Evolutionary conservation across 2,113 vertebrate species (phyloP).

Genomic region (Numida meleagris): DNA sequence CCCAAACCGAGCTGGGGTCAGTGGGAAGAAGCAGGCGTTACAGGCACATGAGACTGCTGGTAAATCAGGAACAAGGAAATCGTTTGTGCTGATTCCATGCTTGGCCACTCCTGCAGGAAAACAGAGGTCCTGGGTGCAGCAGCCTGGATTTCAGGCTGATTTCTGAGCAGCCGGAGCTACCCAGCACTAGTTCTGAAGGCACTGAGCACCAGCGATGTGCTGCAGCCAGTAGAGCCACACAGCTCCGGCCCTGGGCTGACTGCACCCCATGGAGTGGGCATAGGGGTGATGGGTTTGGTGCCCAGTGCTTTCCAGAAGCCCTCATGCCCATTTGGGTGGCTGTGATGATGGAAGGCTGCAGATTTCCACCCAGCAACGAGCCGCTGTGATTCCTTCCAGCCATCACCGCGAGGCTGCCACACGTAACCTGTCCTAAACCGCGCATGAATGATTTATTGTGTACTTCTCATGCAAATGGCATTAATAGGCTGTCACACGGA

Average conservation of each 20-base stretch:
- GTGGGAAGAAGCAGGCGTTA: neutral
- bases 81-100: neutral
- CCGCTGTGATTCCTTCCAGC: slow-evolving; percentile 45
- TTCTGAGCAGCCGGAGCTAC: neutral
- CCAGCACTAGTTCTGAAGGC: rapidly evolving
- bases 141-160: rapidly evolving
- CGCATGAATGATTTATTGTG: slow-evolving; percentile 69
- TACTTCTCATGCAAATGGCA: slow-evolving; percentile 69
- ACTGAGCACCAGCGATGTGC: rapidly evolving
- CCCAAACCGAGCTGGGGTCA: neutral
- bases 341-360: slow-evolving; percentile 53
- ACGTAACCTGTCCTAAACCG: slow-evolving; percentile 68
- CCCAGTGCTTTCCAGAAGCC: too few relatives aligned
- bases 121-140: neutral
- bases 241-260: neutral
- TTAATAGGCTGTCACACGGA: slow-evolving; percentile 64
- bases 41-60: rapidly evolving
- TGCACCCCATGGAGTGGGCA: too few relatives aligned
- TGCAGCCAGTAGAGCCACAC: neutral
- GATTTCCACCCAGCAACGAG: slow-evolving; percentile 59
- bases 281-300: too few relatives aligned
- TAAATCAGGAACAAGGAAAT: rapidly evolving
- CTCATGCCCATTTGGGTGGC: neutral
- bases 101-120: neutral
- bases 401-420: slow-evolving; percentile 53